Evolutionary conservation across 2,113 vertebrate species (phyloP), one percentile per base, ranked within the genome.

Genomic region (Silurus glanis): DNA sequence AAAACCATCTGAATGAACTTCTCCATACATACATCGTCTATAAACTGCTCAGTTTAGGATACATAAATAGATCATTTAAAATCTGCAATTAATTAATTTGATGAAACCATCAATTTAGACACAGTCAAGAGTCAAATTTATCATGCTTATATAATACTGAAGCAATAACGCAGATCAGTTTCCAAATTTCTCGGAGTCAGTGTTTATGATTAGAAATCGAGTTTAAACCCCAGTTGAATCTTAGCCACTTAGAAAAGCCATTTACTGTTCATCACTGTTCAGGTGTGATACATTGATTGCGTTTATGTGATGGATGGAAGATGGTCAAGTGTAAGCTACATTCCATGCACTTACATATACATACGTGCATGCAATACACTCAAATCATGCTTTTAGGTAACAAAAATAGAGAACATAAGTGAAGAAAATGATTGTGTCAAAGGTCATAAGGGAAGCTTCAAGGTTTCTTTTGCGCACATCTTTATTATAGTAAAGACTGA

Each of bases 331-430:
- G 9, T 2, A 74, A 19, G n/a, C 28, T 72, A 79, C 83, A 83
- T 83, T 81, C 51, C 76, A 85, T 85, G 84, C 76, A 62, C 10
- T 78, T 74, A 66, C 86, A 80, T 79, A 45, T 45, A 83, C 81
- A 85, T 72, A 79, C 51, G 80, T 82, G 82, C 59, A 59, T 85
- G 79, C 79, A 45, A 74, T 49, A 56, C 6, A 49, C 53, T 78
- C 59, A 75, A 23, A 75, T 75, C 19, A 75, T n/a, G 72, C 47
- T 51, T 75, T 75, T 23, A 51, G 21, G 7, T 56, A 67, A 81
- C 28, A 47, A 17, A 8, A 82, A 75, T 80, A 21, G 25, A 83
- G 59, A 75, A 86, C n/a, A 51, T 51, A 75, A 75, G 9, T 13
- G 25, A 67, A 4, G n/a, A 72, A 45, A 37, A 49, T 21, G 47